phyloP scores from a whole-genome alignment of 2,888 invertebrate genomes.

The Mythimna lalbum region DNA sequence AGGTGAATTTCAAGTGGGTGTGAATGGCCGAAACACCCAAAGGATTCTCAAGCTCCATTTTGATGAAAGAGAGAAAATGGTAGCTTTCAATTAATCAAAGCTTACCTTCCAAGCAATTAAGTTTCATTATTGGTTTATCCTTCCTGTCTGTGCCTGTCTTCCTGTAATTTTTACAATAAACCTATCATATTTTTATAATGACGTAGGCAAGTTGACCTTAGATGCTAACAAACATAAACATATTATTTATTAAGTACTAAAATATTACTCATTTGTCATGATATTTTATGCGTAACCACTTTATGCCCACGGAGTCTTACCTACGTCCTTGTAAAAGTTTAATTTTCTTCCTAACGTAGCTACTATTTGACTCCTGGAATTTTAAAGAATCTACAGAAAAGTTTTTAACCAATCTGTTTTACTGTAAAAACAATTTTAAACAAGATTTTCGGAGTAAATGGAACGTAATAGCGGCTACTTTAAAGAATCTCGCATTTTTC shows the following conservation, averaged over 20 bases:
- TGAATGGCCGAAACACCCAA: no score
- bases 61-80: no score
- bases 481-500: slow-evolving; percentile 25
- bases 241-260: slow-evolving; percentile 4
- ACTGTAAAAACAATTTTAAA: slow-evolving; percentile 31
- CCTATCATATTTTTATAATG: not conserved
- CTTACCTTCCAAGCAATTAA: no score
- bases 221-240: slow-evolving; percentile 7
- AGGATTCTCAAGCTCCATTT: no score
- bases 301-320: slow-evolving; percentile 1
- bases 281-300: not conserved
- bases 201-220: not conserved
- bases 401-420: slow-evolving; percentile 51
- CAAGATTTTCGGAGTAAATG: slow-evolving; percentile 30
- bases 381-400: slow-evolving; percentile 43
- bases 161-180: slow-evolving; percentile 9
- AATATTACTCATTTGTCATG: slow-evolving; percentile 20
- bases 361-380: slow-evolving; percentile 30
- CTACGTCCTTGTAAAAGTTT: slow-evolving; percentile 22
- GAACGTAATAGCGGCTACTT: slow-evolving; percentile 30
- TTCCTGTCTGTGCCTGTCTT: no score
- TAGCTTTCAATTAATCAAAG: not conserved
- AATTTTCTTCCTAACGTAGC: slow-evolving; percentile 29
- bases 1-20: not conserved
- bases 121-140: not conserved